Conservation (phyloP, 2,113 vertebrate species). For the Sapayoa aenigma region DNA sequence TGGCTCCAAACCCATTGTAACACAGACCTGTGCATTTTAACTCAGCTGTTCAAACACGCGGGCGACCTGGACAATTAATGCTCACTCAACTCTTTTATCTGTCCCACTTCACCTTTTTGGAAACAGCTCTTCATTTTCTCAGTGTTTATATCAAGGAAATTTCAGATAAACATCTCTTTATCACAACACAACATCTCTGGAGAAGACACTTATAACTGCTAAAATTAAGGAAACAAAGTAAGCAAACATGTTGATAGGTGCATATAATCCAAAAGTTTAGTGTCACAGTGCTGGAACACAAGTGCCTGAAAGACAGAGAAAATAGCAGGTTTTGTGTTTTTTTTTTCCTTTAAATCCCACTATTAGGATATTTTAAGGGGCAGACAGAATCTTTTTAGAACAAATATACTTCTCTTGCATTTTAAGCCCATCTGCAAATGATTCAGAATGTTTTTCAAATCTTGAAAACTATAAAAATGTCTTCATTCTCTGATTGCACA, state of each 20-base stretch:
- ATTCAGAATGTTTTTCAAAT: neutral
- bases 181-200: neutral
- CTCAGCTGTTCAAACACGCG: slow-evolving; percentile 30
- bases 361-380: neutral
- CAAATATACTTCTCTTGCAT: neutral
- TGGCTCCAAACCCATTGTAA: neutral
- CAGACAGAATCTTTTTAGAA: neutral
- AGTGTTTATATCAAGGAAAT: neutral
- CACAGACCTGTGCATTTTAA: neutral
- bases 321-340: neutral
- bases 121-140: neutral
- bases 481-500: neutral
- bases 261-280: neutral
- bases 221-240: neutral
- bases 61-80: neutral
- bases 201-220: neutral
- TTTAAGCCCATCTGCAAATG: neutral
- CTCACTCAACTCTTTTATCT: neutral
- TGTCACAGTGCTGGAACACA: neutral
- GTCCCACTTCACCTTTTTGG: neutral
- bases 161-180: neutral
- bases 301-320: neutral
- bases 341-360: neutral
- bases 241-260: neutral
- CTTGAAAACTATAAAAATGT: neutral